phyloP scores from a whole-genome alignment of 1,140 invertebrate genomes.

The Procambarus virginalis region DNA sequence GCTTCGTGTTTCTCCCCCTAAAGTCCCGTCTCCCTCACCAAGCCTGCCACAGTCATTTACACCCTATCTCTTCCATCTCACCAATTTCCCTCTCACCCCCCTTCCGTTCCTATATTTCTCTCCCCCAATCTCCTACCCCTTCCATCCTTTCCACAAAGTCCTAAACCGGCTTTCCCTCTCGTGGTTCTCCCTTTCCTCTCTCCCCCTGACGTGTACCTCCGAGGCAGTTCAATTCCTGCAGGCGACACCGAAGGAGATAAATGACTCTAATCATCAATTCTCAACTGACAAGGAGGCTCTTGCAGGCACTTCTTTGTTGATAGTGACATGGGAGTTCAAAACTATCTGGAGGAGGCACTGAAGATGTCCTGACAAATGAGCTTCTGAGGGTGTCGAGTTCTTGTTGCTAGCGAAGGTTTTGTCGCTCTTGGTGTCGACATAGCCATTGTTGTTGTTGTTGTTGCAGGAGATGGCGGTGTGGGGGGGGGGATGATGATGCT shows the following conservation, averaged over 20 bases:
- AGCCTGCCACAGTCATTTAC: too few relatives aligned
- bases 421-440: too few relatives aligned
- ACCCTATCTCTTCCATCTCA: background rate
- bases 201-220: background rate
- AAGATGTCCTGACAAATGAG: constrained; percentile 44
- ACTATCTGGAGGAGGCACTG: constrained; percentile 43
- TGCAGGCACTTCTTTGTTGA: constrained; percentile 35
- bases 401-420: background rate
- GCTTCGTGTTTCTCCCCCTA: too few relatives aligned
- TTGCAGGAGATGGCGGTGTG: background rate
- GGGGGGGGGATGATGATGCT: background rate
- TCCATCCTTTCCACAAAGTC: background rate
- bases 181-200: background rate
- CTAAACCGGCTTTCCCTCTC: background rate
- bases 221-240: constrained; percentile 17
- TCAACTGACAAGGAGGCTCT: constrained; percentile 33
- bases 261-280: constrained; percentile 55
- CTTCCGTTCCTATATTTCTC: background rate
- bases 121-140: background rate
- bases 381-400: background rate
- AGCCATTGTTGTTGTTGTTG: too few relatives aligned
- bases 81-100: background rate
- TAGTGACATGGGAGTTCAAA: constrained; percentile 38
- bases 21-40: too few relatives aligned
- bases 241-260: constrained; percentile 40